A percentile compares a stretch with the other conserved stretches of the same genome.
These are phyloP conservation scores for Papilio elwesi DNA, from an alignment of 2,888 invertebrate genomes.

Conservation along the genomic window DNA sequence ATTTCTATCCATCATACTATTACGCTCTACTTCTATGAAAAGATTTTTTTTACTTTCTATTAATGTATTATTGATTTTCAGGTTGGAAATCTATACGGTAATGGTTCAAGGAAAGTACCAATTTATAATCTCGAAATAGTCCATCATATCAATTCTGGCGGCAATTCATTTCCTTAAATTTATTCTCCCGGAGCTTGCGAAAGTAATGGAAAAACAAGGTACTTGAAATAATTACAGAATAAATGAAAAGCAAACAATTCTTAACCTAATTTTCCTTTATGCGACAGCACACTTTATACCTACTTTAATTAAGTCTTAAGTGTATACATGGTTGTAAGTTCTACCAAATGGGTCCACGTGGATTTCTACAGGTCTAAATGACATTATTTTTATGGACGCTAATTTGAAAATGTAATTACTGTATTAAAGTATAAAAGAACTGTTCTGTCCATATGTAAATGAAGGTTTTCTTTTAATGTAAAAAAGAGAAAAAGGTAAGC, in stretches of 20 bases:
- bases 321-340: slow-evolving; percentile 19
- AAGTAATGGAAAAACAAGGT: slow-evolving; percentile 13
- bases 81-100: no score
- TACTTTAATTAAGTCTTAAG: slow-evolving; percentile 19
- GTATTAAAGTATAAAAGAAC: background rate
- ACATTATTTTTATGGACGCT: background rate
- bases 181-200: background rate
- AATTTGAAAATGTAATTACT: background rate
- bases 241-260: slow-evolving; percentile 19
- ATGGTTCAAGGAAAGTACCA: no score
- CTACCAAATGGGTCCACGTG: slow-evolving; percentile 14
- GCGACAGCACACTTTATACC: slow-evolving; percentile 13
- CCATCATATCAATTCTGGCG: background rate
- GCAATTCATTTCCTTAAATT: slow-evolving; percentile 8
- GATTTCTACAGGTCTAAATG: background rate
- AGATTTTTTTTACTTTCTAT: no score
- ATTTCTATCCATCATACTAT: no score
- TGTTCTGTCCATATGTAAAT: no score
- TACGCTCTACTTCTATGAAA: no score
- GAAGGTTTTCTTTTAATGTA: no score
- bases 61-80: no score
- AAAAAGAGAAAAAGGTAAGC: no score
- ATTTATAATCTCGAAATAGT: no score
- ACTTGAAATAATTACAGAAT: slow-evolving; percentile 17
- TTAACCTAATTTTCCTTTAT: slow-evolving; percentile 15